phyloP scores from a whole-genome alignment of 2,888 invertebrate genomes.

The Spodoptera exigua region DNA sequence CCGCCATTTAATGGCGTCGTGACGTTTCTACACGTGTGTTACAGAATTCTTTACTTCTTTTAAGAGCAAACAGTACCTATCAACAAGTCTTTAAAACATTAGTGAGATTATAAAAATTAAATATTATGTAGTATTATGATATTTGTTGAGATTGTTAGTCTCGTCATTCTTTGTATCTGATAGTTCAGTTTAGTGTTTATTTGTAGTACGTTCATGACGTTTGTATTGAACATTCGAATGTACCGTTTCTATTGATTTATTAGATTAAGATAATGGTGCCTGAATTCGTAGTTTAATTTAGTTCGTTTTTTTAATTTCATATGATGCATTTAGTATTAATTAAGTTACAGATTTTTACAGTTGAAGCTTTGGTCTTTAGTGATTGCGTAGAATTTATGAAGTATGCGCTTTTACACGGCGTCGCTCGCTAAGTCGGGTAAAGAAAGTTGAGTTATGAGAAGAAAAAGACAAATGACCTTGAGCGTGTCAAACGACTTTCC shows the following conservation, averaged over 20 bases:
- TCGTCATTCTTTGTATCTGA: conserved; percentile 34
- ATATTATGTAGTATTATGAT: conserved; percentile 53
- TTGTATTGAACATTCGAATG: conserved; percentile 27
- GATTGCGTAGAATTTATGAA: conserved; percentile 31
- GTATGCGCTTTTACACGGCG: conserved; percentile 32
- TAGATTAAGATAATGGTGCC: conserved; percentile 85
- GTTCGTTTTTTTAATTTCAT: conserved; percentile 57
- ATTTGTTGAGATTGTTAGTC: conserved; percentile 52
- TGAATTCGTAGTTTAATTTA: conserved; percentile 71
- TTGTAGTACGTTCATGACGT: conserved; percentile 26
- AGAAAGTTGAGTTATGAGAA: conserved; percentile 7
- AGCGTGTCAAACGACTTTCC: conserved; percentile 13
- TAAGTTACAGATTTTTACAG: conserved; percentile 53
- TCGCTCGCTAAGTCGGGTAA: conserved; percentile 4
- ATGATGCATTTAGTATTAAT: conserved; percentile 66
- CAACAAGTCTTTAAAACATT: conserved; percentile 58
- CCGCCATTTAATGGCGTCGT: conserved; percentile 50
- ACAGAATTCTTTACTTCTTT: conserved; percentile 27
- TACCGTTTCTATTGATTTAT: conserved; percentile 54
- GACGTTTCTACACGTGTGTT: conserved; percentile 16
- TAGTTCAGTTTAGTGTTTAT: conserved; percentile 32
- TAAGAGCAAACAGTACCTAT: conserved; percentile 43
- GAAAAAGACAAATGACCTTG: conserved; percentile 17
- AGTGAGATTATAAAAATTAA: conserved; percentile 64
- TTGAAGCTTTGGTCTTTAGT: conserved; percentile 42